A percentile compares a stretch with the other conserved stretches of the same genome.
phyloP scores from a whole-genome alignment of 2,113 vertebrate species.

The Odontophorus gujanensis region DNA sequence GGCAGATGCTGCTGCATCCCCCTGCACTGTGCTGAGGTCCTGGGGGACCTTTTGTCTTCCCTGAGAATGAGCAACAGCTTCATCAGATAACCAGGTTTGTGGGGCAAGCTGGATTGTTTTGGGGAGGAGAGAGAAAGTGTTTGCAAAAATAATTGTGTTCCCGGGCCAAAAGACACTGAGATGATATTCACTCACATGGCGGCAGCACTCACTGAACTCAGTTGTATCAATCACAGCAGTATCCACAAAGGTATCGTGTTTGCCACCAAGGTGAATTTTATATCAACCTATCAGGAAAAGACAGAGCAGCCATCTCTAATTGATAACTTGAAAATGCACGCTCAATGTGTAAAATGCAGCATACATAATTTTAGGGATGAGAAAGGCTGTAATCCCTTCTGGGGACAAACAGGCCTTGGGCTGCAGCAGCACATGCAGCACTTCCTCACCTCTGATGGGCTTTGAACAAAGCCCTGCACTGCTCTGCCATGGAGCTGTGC shows the following conservation, averaged over 20 bases:
- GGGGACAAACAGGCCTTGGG: not conserved
- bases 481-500: not conserved
- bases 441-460: not conserved
- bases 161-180: not conserved
- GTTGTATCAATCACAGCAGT: not conserved
- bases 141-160: not conserved
- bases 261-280: not conserved
- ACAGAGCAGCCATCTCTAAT: not conserved
- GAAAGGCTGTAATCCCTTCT: not conserved
- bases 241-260: not conserved
- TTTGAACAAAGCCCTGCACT: not conserved
- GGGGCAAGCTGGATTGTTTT: no score
- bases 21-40: no score
- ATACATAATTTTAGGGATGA: not conserved
- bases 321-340: not conserved
- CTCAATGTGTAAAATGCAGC: not conserved
- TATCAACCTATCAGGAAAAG: not conserved
- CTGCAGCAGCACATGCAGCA: not conserved
- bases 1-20: accelerated
- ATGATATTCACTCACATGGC: not conserved
- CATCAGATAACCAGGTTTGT: not conserved
- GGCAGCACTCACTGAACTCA: not conserved
- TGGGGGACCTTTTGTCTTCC: not conserved
- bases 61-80: not conserved
- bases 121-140: not conserved